Base-by-base conservation (phyloP, 2,888 invertebrate species). In the Xanthorhoe designata region DNA sequence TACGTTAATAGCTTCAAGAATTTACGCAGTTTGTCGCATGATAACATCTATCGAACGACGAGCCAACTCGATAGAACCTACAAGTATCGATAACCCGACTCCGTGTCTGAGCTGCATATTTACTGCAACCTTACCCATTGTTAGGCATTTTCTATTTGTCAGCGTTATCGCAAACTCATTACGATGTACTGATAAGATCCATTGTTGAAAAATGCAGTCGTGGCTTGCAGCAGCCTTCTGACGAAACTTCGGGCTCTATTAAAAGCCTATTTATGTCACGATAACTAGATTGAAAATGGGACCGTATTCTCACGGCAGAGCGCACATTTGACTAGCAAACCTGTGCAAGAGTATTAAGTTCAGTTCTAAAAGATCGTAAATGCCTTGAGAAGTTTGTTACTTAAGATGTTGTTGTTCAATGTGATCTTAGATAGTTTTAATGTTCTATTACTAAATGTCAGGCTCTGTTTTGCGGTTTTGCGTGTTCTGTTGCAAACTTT, bases 301-400 rank as follows among this genome's bases (percentile, higher is more conserved):
- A 79, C 85, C 78, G 75, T 88, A 81, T 82, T 74, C 67, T 69
- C 75, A 78, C 67, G 68, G 29, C 15, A 53, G 18, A 78, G 71
- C 75, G 74, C 68, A 76, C 71, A 76, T 78, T 83, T 87, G 47
- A 63, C 71, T 70, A 78, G 78, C 51, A 73, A 68, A 91, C 91
- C 90, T 92, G 91, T 89, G 84, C 81, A 86, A 87, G 87, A 83
- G 87, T 60, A 88, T 90, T 87, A 83, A 75, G 83, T 84, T 84
- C 72, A 77, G 75, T 77, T 78, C 75, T 69, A 83, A 84, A 89
- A 87, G 82, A 82, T 80, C 82, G 73, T 81, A 85, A 77, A 78
- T 84, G 72, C 71, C 76, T 73, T 78, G 80, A 80, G 72, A 80
- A 81, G 77, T 77, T 74, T 59, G 74, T 68, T 78, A 80, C 82